Evolutionary conservation across 2,797 vertebrate species (phyloP).

Genomic region (Chaenodraco wilsoni): DNA sequence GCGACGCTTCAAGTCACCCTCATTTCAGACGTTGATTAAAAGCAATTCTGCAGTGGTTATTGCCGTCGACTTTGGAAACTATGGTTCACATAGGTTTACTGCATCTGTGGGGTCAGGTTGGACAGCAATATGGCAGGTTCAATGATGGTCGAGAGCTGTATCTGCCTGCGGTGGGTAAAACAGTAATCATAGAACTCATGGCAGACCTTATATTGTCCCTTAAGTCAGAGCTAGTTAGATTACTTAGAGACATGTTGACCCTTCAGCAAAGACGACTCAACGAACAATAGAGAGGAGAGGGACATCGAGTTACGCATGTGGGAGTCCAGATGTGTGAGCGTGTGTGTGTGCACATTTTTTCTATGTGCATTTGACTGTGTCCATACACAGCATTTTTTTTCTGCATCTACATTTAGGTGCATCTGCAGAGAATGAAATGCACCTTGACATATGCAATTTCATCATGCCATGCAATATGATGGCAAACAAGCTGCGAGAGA

Average conservation of each 20-base stretch:
- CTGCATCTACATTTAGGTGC: conserved; percentile 30
- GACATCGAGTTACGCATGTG: conserved; percentile 62
- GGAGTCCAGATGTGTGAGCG: conserved; percentile 43
- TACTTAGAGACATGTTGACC: conserved; percentile 78
- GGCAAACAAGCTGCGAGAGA: conserved; percentile 48
- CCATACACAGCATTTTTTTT: conserved; percentile 32
- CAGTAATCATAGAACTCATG: conserved; percentile 75
- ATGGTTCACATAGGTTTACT: conserved; percentile 80
- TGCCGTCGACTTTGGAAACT: conserved; percentile 78
- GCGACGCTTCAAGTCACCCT: conserved; percentile 85
- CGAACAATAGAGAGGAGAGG: conserved; percentile 69
- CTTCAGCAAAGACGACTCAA: conserved; percentile 63
- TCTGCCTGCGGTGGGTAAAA: conserved; percentile 72
- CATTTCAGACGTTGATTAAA: conserved; percentile 87
- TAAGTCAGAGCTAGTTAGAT: conserved; percentile 76
- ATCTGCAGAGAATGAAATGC: conserved; percentile 60
- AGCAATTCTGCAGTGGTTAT: conserved; percentile 86
- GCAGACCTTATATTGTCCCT: conserved; percentile 72
- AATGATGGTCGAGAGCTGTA: conserved; percentile 65
- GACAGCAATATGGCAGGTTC: conserved; percentile 78
- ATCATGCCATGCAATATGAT: conserved; percentile 67
- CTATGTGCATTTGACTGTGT: conserved; percentile 19
- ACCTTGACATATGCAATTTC: conserved; percentile 62
- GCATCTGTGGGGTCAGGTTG: conserved; percentile 74
- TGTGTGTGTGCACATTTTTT: conserved; percentile 9